Conservation (phyloP, 2,888 invertebrate genomes). For the Sialis fuliginosa region DNA sequence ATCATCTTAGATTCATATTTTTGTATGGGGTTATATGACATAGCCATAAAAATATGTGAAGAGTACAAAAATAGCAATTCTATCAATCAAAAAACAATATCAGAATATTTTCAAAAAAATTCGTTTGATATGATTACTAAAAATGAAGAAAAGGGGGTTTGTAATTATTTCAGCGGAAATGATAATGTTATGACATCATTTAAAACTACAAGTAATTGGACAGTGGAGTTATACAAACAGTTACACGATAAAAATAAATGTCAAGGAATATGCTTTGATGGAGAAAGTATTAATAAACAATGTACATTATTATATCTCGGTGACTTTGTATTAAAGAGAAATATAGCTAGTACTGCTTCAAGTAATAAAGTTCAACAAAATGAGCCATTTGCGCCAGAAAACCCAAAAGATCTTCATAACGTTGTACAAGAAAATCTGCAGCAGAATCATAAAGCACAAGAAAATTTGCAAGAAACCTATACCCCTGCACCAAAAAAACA, state of each 20-base stretch:
- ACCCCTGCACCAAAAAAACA: too few species aligned
- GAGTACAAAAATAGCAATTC: neutral
- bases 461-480: too few species aligned
- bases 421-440: too few species aligned
- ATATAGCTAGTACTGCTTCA: neutral
- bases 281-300: neutral
- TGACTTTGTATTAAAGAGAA: neutral
- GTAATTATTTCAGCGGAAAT: neutral
- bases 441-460: too few species aligned
- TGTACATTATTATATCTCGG: neutral
- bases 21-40: neutral
- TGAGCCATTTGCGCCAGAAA: neutral
- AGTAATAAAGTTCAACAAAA: neutral
- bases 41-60: neutral
- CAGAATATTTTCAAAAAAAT: neutral
- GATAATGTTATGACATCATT: neutral
- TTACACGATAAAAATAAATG: neutral
- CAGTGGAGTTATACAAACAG: neutral
- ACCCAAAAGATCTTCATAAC: neutral
- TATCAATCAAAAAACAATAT: neutral
- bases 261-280: neutral
- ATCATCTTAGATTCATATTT: neutral
- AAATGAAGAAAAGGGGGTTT: neutral
- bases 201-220: neutral
- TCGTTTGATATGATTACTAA: neutral